Evolutionary conservation across 2,888 invertebrate species (phyloP).

Genomic region (Nephrotoma guestfalica): DNA sequence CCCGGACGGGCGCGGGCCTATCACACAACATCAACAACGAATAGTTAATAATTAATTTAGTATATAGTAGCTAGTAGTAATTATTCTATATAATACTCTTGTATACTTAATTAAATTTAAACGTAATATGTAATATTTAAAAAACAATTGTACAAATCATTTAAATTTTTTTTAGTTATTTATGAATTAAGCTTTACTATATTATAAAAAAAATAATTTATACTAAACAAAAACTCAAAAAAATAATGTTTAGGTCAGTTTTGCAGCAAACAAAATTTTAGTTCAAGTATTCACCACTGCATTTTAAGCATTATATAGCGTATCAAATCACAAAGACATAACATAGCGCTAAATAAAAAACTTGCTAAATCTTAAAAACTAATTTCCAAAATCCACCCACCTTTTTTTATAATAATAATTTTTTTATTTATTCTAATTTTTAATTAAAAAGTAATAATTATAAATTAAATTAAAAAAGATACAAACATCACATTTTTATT

Average conservation of each 20-base stretch:
- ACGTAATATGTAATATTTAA: background rate
- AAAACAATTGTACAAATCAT: background rate
- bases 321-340: background rate
- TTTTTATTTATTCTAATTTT: background rate
- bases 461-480: background rate
- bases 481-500: background rate
- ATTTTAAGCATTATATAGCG: background rate
- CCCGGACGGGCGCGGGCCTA: constrained; percentile 29
- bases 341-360: background rate
- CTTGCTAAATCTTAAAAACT: background rate
- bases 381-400: background rate
- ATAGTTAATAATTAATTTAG: constrained; percentile 4
- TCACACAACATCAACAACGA: constrained; percentile 16
- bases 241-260: background rate
- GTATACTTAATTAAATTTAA: background rate
- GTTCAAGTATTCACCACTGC: background rate
- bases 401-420: background rate
- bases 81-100: background rate
- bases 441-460: background rate
- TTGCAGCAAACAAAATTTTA: background rate
- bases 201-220: background rate
- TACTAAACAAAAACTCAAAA: background rate
- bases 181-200: constrained; percentile 3
- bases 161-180: background rate
- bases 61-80: background rate